Percentiles rank a stretch among this genome's conserved stretches.
These are phyloP conservation scores for Synanthedon myopaeformis DNA, from an alignment of 2,888 invertebrate species.

Conservation along the genomic window DNA sequence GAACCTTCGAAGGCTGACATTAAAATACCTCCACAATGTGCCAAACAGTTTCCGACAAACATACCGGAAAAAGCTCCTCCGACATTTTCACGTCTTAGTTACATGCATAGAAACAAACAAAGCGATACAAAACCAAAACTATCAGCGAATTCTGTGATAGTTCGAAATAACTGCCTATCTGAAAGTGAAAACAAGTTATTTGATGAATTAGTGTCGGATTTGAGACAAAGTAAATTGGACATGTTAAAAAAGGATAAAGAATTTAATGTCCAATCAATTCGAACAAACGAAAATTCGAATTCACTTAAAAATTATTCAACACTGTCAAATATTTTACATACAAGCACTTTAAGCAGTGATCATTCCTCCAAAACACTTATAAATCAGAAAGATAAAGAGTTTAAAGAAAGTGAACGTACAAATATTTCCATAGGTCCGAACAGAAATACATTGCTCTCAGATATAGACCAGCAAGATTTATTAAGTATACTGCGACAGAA, in stretches of 20 bases:
- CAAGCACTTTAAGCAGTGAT: background rate
- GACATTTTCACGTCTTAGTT: slow-evolving; percentile 54
- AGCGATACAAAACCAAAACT: slow-evolving; percentile 27
- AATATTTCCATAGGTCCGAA: slow-evolving; percentile 5
- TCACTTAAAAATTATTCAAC: background rate
- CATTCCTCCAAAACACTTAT: background rate
- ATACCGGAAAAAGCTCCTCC: slow-evolving; percentile 42
- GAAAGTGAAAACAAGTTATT: background rate
- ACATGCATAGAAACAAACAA: slow-evolving; percentile 53
- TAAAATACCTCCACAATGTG: slow-evolving; percentile 21
- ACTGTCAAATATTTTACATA: background rate
- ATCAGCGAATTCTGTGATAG: slow-evolving; percentile 1
- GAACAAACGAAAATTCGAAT: background rate
- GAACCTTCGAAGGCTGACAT: slow-evolving; percentile 12
- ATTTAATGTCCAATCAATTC: background rate
- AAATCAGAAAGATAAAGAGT: background rate
- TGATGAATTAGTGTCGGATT: slow-evolving; percentile 1
- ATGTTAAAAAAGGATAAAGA: background rate
- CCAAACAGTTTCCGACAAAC: slow-evolving; percentile 36
- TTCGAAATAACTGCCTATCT: background rate
- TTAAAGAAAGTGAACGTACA: slow-evolving; percentile 4
- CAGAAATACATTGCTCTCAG: slow-evolving; percentile 15
- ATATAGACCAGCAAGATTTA: slow-evolving; percentile 42
- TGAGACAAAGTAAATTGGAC: slow-evolving; percentile 3
- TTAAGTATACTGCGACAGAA: slow-evolving; percentile 30